Evolutionary conservation across 64 coral and sea anemone genomes (phyloP).

Genomic region (Astreopora myriophthalma): DNA sequence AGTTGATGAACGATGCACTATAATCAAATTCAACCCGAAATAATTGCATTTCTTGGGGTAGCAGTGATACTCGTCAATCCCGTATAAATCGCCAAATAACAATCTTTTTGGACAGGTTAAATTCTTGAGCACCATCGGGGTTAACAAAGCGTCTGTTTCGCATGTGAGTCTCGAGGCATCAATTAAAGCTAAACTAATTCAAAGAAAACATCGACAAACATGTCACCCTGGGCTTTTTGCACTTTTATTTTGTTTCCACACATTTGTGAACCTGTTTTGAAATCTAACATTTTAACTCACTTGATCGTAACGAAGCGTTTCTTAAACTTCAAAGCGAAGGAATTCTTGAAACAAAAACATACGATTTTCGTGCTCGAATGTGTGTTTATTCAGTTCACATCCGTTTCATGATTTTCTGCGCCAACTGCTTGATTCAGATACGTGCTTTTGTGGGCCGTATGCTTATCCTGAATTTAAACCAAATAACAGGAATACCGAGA

Average conservation of each 20-base stretch:
- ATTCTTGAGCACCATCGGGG: constrained; percentile 16
- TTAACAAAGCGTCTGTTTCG: constrained; percentile 36
- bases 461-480: neutral
- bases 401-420: neutral
- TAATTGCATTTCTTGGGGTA: constrained; percentile 81
- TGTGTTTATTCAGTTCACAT: constrained; percentile 24
- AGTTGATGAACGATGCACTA: constrained; percentile 88
- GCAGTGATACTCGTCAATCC: constrained; percentile 50
- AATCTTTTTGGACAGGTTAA: constrained; percentile 31
- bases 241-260: neutral
- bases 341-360: neutral
- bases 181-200: constrained; percentile 56
- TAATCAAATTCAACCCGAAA: constrained; percentile 83
- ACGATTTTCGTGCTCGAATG: neutral
- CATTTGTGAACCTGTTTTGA: neutral
- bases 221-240: constrained; percentile 33
- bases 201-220: constrained; percentile 33
- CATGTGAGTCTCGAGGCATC: constrained; percentile 29
- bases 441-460: neutral
- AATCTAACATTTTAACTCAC: neutral
- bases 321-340: neutral
- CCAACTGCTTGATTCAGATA: neutral
- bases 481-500: neutral
- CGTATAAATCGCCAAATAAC: constrained; percentile 15
- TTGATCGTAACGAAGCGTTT: neutral